Evolutionary conservation across 2,797 vertebrate species (phyloP), one percentile per base, ranked within the genome.

Genomic region (Sebastes hopkinsi): DNA sequence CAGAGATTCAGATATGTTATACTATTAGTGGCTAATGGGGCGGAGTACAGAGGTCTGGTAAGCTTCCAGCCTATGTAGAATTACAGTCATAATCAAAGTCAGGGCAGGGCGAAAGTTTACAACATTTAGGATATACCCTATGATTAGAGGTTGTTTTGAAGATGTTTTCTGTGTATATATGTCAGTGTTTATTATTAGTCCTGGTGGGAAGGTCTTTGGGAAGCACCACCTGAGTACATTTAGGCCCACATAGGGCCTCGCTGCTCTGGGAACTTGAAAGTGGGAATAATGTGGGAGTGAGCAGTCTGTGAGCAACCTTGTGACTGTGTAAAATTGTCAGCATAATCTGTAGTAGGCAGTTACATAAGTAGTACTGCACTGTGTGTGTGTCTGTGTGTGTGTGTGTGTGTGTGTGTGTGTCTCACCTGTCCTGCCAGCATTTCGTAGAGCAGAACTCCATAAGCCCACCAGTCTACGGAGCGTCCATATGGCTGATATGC

Each of bases 391-490:
- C 38, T 66, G 52, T 73, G n/a, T 73, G 38, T 75, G 56, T 1
- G 25, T 1, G 42, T 59, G 18, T 27, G 2, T 8, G 56, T 58
- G 29, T 60, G 36, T 60, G 54, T 56, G 18, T 27, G 4, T 8
- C 95, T 97, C 94, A 99, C 98, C 97, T 99, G 98, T 73, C 98
- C 98, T 1, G 98, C 98, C 50, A 99, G 89, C 98, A 99, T 99
- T 91, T 99, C 98, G 0, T 99, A 99, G 20, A 99, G 94, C 80
- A 99, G 96, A 79, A 99, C 98, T 3, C 98, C 98, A 0, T 98
- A 99, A 0, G 98, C 98, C 98, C 98, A 99, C 98, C 98, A 99
- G 93, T 99, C 98, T 85, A 99, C 98, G 0, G 98, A 99, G 75
- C 95, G 95, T 29, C 96, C 96, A 4, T 99, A 99, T 0, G 98